Evolutionary conservation across 2,888 invertebrate genomes (phyloP).

Genomic region (Autographa pulchrina): DNA sequence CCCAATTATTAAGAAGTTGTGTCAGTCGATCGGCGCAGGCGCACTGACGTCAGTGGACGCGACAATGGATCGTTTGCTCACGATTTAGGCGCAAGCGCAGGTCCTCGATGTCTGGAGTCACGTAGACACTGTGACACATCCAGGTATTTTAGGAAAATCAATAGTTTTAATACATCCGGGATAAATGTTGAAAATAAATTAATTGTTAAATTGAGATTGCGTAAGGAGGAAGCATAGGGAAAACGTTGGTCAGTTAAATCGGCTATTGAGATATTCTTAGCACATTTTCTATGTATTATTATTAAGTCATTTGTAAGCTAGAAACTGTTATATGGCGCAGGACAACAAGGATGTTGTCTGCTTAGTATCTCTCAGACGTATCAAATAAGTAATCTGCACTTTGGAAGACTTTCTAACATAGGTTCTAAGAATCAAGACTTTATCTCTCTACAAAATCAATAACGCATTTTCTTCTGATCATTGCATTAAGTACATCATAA

Average conservation of each 20-base stretch:
- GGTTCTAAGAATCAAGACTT: too few species aligned
- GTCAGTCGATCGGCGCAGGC: not conserved
- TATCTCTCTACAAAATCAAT: too few species aligned
- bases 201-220: not conserved
- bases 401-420: too few species aligned
- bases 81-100: not conserved
- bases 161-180: not conserved
- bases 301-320: not conserved
- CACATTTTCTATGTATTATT: not conserved
- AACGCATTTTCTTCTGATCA: not conserved
- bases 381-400: too few species aligned
- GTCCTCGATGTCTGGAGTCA: not conserved
- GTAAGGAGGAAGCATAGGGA: not conserved
- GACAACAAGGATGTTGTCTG: too few species aligned
- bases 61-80: constrained; percentile 6
- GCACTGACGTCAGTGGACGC: constrained; percentile 7
- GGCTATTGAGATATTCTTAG: not conserved
- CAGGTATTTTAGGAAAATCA: not conserved
- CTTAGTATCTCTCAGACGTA: too few species aligned
- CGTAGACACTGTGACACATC: constrained; percentile 3
- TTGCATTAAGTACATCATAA: not conserved
- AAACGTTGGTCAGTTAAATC: not conserved
- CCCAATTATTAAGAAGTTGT: not conserved
- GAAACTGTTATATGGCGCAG: not conserved
- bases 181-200: not conserved